phyloP scores from a whole-genome alignment of 2,888 invertebrate genomes.

The Elegia similella region DNA sequence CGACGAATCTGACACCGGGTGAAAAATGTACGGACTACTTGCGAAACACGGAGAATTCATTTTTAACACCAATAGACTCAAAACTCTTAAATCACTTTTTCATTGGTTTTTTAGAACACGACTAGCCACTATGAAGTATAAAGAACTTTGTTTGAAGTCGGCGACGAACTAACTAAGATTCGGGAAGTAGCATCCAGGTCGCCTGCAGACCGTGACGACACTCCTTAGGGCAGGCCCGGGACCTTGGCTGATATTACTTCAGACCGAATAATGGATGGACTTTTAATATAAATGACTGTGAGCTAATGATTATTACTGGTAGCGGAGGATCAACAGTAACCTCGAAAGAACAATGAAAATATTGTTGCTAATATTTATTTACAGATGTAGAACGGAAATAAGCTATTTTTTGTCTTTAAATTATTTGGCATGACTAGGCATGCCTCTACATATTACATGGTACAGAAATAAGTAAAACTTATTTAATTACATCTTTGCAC shows the following conservation, averaged over 20 bases:
- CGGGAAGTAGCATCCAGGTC: slow-evolving; percentile 46
- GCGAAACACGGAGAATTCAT: slow-evolving; percentile 73
- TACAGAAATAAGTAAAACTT: too few relatives aligned
- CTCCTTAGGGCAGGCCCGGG: slow-evolving; percentile 61
- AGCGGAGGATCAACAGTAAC: background rate
- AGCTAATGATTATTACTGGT: background rate
- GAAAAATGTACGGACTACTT: slow-evolving; percentile 67
- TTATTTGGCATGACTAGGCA: background rate
- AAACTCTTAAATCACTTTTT: slow-evolving; percentile 16
- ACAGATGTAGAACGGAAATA: too few relatives aligned
- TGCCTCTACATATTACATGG: background rate
- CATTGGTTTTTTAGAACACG: slow-evolving; percentile 29
- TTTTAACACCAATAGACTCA: slow-evolving; percentile 23
- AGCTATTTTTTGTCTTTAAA: too few relatives aligned
- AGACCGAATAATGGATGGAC: slow-evolving; percentile 41
- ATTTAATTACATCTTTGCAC: too few relatives aligned
- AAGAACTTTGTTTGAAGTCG: slow-evolving; percentile 54
- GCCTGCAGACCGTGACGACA: slow-evolving; percentile 54
- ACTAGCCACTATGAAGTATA: slow-evolving; percentile 49
- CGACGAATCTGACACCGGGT: slow-evolving; percentile 71
- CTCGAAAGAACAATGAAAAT: background rate
- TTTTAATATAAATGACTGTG: slow-evolving; percentile 7
- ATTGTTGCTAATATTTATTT: background rate
- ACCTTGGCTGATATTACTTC: slow-evolving; percentile 64
- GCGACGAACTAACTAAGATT: slow-evolving; percentile 57